phyloP scores from a whole-genome alignment of 2,888 invertebrate species.

The Andrena camellia region DNA sequence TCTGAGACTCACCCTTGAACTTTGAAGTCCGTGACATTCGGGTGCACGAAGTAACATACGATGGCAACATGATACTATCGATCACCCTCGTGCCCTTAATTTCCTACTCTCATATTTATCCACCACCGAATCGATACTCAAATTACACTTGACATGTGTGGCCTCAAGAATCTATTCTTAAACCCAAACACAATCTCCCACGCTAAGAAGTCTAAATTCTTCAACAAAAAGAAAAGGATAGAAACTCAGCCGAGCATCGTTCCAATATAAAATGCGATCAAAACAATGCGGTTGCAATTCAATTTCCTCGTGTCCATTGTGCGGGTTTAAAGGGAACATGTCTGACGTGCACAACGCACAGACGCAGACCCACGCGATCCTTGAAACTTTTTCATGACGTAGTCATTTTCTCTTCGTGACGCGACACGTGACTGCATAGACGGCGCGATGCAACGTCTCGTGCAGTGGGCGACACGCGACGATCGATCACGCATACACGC shows the following conservation, averaged over 20 bases:
- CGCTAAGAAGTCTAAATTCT: no score
- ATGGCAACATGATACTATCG: slow-evolving; percentile 23
- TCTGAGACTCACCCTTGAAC: slow-evolving; percentile 1
- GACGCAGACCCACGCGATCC: slow-evolving; percentile 48
- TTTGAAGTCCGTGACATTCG: slow-evolving; percentile 4
- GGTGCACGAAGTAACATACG: neutral
- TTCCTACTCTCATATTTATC: neutral
- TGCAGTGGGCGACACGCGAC: slow-evolving; percentile 71
- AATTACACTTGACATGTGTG: neutral
- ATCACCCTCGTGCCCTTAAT: neutral
- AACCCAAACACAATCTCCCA: no score
- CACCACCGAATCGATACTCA: neutral
- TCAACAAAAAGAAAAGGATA: neutral
- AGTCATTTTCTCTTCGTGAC: slow-evolving; percentile 63
- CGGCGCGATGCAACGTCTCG: slow-evolving; percentile 63
- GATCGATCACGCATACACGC: slow-evolving; percentile 77
- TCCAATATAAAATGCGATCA: neutral
- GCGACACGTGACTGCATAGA: slow-evolving; percentile 74
- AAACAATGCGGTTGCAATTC: slow-evolving; percentile 29
- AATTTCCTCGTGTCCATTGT: slow-evolving; percentile 20
- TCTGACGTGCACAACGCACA: slow-evolving; percentile 12
- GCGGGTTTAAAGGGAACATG: slow-evolving; percentile 39
- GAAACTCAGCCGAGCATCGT: neutral
- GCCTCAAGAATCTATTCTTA: no score
- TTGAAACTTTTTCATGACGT: slow-evolving; percentile 68